phyloP scores from a whole-genome alignment of 2,113 vertebrate species.

The Neogobius melanostomus region DNA sequence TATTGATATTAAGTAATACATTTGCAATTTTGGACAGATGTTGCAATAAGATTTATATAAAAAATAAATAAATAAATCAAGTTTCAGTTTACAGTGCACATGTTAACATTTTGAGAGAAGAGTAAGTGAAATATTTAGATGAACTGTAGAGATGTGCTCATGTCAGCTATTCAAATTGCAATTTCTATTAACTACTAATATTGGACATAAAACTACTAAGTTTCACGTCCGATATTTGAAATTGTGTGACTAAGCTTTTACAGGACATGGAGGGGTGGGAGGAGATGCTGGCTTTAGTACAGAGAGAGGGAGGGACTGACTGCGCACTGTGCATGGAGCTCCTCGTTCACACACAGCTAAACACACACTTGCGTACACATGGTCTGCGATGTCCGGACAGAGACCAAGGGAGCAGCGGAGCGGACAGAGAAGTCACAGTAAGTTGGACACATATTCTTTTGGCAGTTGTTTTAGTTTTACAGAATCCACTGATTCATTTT shows the following conservation, averaged over 20 bases:
- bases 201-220: background rate
- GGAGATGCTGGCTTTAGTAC: conserved; percentile 55
- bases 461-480: background rate
- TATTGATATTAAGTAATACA: no score
- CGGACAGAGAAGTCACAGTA: conserved; percentile 49
- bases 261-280: conserved; percentile 57
- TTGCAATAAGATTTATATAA: no score
- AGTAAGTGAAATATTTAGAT: no score
- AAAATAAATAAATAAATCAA: no score
- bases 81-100: no score
- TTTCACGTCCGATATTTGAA: conserved; percentile 1
- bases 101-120: no score
- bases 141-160: no score
- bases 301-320: conserved; percentile 61
- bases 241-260: conserved; percentile 35
- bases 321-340: conserved; percentile 70
- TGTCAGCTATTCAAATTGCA: no score
- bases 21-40: no score
- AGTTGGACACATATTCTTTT: conserved; percentile 36
- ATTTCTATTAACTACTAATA: no score
- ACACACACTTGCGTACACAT: conserved; percentile 50
- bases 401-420: conserved; percentile 45
- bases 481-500: background rate
- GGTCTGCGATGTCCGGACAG: conserved; percentile 41
- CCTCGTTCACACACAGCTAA: conserved; percentile 68